Base-by-base conservation (phyloP, 2,888 invertebrate genomes). In the Drosophila macrospina region DNA sequence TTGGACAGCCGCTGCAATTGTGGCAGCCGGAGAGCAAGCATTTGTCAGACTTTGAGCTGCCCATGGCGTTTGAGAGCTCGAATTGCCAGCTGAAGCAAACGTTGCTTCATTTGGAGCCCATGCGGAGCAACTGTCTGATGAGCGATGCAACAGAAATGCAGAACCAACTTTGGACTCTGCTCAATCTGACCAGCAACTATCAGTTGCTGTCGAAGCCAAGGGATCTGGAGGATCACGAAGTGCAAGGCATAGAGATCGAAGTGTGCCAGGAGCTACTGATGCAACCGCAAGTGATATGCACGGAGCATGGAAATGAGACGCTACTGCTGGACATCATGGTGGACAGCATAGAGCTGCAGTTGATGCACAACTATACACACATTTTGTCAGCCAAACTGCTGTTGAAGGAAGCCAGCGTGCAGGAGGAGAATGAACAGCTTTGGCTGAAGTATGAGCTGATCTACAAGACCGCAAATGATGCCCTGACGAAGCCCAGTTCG, bases 21-120 rank as follows among this genome's bases (percentile, higher is more conserved):
- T 80, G 86, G 67, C 79, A 89, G 5, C 37, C 69, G 0, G 79
- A 84, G 36, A 47, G 11, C 39, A 76, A 57, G 2, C 45, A 76
- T 2, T 2, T 69, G 13, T 36, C 48, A 10, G 41, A 44, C 36
- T 63, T 78, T 74, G 91, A 91, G 47, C 65, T 92, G 56, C 91
- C 92, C 6, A 67, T 77, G 64, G 82, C 85, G 1, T 80, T 89
- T 10, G 78, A 81, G n/a, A 79, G 80, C 8, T 59, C 87, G 4
- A 60, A 70, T 15, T 92, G 92, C 45, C 86, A 83, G 39, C 52
- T 91, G 1, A 69, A 60, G 28, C 88, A 90, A 20, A 69, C 91
- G 0, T 30, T 92, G 15, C 83, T 80, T 15, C 85, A 92, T 59
- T 68, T 92, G 51, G 77, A 83, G 44, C 39, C 83, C 0, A 42